phyloP scores from a whole-genome alignment of 2,888 invertebrate genomes.

The Ophion obscuratus region DNA sequence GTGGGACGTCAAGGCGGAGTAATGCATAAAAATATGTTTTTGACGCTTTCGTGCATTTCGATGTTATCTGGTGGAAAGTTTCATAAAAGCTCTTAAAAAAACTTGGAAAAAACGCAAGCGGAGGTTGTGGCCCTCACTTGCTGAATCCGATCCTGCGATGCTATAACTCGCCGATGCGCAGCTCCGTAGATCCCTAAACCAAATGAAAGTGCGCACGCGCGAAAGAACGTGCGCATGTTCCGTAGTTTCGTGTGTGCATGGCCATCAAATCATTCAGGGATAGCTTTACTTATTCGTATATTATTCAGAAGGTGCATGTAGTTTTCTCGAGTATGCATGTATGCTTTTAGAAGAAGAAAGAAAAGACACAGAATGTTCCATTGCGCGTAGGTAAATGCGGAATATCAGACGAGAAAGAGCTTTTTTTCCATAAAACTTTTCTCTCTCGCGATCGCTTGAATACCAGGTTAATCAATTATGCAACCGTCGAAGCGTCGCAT shows the following conservation, averaged over 20 bases:
- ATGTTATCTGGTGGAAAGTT: background rate
- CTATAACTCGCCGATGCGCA: constrained; percentile 9
- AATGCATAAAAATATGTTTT: background rate
- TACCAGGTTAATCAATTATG: constrained; percentile 26
- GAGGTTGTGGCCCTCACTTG: background rate
- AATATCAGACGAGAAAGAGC: background rate
- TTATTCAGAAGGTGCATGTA: background rate
- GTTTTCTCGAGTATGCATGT: constrained; percentile 1
- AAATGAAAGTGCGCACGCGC: constrained; percentile 54
- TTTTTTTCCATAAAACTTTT: constrained; percentile 30
- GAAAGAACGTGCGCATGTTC: constrained; percentile 20
- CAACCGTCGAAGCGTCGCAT: constrained; percentile 14
- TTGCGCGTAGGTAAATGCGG: background rate
- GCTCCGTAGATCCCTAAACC: constrained; percentile 4
- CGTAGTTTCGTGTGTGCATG: background rate
- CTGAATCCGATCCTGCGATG: background rate
- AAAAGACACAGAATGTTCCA: background rate
- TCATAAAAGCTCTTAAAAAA: background rate
- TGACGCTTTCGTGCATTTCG: background rate
- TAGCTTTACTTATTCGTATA: background rate
- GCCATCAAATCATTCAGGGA: constrained; percentile 28
- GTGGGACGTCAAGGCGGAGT: background rate
- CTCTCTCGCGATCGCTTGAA: background rate
- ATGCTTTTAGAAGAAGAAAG: constrained; percentile 3
- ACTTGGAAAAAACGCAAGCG: background rate